These are phyloP conservation scores for Darevskia mixta DNA, from an alignment of 2,797 vertebrate species.

Conservation along the genomic window DNA sequence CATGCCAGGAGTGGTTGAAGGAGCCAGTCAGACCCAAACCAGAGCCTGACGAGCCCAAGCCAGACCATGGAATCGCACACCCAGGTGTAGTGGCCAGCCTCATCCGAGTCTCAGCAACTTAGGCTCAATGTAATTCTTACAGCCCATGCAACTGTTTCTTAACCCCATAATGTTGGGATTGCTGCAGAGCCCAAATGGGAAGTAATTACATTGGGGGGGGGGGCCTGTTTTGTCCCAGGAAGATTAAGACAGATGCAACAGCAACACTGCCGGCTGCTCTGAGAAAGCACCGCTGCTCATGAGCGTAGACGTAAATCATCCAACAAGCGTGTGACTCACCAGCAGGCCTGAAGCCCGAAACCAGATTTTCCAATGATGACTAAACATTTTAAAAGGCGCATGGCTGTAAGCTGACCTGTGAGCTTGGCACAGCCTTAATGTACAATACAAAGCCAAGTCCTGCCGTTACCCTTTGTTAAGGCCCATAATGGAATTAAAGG, in stretches of 20 bases:
- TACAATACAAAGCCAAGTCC: slow-evolving; percentile 33
- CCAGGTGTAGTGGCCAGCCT: background rate
- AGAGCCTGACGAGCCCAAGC: background rate
- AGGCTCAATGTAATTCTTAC: background rate
- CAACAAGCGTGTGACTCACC: background rate
- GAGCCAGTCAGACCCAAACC: background rate
- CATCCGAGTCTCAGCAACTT: background rate
- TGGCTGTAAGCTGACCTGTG: background rate
- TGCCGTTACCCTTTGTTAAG: slow-evolving; percentile 53
- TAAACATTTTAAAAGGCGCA: background rate
- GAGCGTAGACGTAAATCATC: background rate
- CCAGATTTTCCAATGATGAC: background rate
- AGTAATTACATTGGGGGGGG: background rate
- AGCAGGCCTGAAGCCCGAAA: background rate
- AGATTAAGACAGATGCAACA: background rate
- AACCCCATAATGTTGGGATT: no score
- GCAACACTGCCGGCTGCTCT: background rate
- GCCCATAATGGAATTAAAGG: slow-evolving; percentile 62
- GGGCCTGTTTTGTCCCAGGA: no score
- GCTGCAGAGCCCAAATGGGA: background rate
- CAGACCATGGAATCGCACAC: background rate
- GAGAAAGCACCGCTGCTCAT: rapidly evolving
- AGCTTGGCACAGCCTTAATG: background rate
- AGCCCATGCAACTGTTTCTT: background rate
- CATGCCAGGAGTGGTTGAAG: background rate